Evolutionary conservation across 2,113 vertebrate species (phyloP).

Genomic region (Malurus cyaneus): DNA sequence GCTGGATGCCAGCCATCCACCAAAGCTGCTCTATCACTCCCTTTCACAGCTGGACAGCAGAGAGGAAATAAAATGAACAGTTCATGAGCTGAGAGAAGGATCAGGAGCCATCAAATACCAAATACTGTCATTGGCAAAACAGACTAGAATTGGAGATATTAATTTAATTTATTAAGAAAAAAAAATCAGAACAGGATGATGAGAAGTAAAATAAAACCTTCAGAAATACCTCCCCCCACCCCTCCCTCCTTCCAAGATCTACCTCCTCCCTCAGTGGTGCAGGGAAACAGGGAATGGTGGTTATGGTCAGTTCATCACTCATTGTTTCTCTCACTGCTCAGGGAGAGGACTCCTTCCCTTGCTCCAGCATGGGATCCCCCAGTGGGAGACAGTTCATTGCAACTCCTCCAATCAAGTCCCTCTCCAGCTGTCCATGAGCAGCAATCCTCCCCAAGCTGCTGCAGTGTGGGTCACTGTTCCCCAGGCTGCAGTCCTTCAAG

Average conservation of each 20-base stretch:
- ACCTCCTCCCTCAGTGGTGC: not conserved
- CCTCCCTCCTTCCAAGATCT: not conserved
- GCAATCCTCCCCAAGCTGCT: too few relatives aligned
- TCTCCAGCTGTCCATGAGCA: too few relatives aligned
- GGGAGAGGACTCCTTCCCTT: not conserved
- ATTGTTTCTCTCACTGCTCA: not conserved
- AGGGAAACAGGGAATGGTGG: too few relatives aligned
- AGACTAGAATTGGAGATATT: not conserved
- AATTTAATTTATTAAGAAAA: not conserved
- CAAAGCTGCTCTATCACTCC: not conserved
- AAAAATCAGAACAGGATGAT: not conserved
- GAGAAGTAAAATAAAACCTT: not conserved
- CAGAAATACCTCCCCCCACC: not conserved
- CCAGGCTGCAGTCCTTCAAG: not conserved
- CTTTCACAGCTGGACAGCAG: not conserved
- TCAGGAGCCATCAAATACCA: not conserved
- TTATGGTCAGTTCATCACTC: not conserved
- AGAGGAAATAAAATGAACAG: not conserved
- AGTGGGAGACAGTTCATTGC: accelerated
- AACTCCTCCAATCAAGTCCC: accelerated
- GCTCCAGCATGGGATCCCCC: not conserved
- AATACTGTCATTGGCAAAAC: not conserved
- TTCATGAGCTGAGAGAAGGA: not conserved
- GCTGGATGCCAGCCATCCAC: not conserved
- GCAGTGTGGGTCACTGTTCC: accelerated